Evolutionary conservation across 2,797 vertebrate species (phyloP), one percentile per base, ranked within the genome.

Genomic region (Hippocampus kuda): DNA sequence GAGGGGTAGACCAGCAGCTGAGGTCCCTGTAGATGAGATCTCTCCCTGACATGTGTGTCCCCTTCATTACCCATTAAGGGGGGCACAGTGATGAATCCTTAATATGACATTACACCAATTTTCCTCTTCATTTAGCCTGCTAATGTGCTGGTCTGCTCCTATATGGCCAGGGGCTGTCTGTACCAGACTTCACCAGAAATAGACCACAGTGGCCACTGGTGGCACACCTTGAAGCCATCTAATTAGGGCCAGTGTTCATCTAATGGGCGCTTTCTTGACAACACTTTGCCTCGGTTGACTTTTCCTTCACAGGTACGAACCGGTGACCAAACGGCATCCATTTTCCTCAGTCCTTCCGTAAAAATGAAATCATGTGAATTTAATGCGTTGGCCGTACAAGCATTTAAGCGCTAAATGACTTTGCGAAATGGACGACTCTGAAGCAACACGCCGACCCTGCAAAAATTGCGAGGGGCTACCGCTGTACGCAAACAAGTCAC

Each of bases 91-190:
- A 94, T 94, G 94, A 94, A 95, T 94, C 93, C 93, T 93, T 95
- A 95, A 95, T 95, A 94, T 93, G 93, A 94, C 94, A 96, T 97
- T 94, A 95, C 94, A 94, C 93, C 94, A 94, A 96, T 98, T 96
- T 97, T 97, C 94, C 94, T 94, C 93, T 94, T 96, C 94, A 97
- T 97, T 97, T 95, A 90, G 91, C 86, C 91, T 92, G 89, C 92
- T 93, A 93, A 93, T 93, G 93, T 90, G 91, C 92, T 91, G 92
- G 93, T 93, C 91, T 89, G 92, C 86, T 86, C 89, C 92, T 89
- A 87, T 90, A 85, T 86, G 78, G 85, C 91, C 71, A 75, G 88
- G 91, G 89, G 90, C 80, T 72, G 85, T 86, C 85, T 77, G 89
- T 91, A 92, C 91, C 94, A 89, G 83, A 88, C 88, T 81, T 88